Evolutionary conservation across 2,113 vertebrate species (phyloP).

Genomic region (Cynopterus brachyotis): DNA sequence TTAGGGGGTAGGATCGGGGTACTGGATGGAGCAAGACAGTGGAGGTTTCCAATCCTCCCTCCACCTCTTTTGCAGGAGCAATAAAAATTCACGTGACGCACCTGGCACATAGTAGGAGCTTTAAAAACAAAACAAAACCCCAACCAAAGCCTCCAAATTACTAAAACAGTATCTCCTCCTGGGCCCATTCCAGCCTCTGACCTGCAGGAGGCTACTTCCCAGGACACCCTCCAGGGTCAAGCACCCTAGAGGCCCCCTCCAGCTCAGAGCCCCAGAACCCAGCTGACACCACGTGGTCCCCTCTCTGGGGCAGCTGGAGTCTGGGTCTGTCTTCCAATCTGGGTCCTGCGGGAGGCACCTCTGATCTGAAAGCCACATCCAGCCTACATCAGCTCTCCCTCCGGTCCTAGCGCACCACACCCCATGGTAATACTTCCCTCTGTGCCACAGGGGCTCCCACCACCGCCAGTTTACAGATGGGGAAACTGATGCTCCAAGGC

Average conservation of each 20-base stretch:
- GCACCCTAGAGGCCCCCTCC: neutral
- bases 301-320: neutral
- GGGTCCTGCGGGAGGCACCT: neutral
- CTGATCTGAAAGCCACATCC: neutral
- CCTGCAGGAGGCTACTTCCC: neutral
- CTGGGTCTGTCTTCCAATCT: neutral
- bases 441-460: neutral
- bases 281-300: fast-evolving
- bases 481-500: neutral
- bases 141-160: neutral
- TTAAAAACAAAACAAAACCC: neutral
- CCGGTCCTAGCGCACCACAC: fast-evolving
- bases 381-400: neutral
- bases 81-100: neutral
- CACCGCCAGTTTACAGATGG: neutral
- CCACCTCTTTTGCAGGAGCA: neutral
- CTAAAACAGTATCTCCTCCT: neutral
- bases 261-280: neutral
- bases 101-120: neutral
- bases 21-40: neutral
- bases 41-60: neutral
- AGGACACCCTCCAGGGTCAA: neutral
- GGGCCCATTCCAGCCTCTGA: neutral
- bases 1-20: neutral
- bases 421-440: neutral